phyloP scores from a whole-genome alignment of 2,888 invertebrate genomes.

The Philaethria dido region DNA sequence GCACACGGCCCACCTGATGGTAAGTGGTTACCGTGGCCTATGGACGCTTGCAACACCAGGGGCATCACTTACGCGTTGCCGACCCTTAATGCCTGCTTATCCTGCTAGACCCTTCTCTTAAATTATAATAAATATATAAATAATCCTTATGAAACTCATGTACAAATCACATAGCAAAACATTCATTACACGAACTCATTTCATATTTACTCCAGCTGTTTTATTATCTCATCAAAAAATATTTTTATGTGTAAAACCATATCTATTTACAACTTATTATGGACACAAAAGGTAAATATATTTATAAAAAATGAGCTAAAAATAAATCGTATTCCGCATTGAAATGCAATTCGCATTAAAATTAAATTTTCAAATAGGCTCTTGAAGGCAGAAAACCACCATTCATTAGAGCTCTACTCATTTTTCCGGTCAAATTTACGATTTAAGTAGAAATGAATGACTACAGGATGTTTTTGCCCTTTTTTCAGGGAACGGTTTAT shows the following conservation, averaged over 20 bases:
- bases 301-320: constrained; percentile 10
- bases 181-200: neutral
- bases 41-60: no score
- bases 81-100: no score
- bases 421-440: constrained; percentile 41
- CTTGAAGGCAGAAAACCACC: constrained; percentile 35
- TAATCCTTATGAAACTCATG: neutral
- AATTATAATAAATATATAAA: no score
- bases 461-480: neutral
- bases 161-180: neutral
- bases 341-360: constrained; percentile 39
- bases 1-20: no score
- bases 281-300: neutral
- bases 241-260: neutral
- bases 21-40: no score
- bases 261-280: constrained; percentile 7
- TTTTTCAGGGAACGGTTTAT: neutral
- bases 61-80: no score
- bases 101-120: no score
- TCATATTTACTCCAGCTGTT: neutral
- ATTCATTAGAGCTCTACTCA: constrained; percentile 40
- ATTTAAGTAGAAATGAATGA: constrained; percentile 15
- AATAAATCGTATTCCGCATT: constrained; percentile 20
- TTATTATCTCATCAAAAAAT: neutral
- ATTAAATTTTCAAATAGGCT: constrained; percentile 37